Evolutionary conservation across 2,113 vertebrate species (phyloP), one percentile per base, ranked within the genome.

Genomic region (Myrmophylax atrothorax): DNA sequence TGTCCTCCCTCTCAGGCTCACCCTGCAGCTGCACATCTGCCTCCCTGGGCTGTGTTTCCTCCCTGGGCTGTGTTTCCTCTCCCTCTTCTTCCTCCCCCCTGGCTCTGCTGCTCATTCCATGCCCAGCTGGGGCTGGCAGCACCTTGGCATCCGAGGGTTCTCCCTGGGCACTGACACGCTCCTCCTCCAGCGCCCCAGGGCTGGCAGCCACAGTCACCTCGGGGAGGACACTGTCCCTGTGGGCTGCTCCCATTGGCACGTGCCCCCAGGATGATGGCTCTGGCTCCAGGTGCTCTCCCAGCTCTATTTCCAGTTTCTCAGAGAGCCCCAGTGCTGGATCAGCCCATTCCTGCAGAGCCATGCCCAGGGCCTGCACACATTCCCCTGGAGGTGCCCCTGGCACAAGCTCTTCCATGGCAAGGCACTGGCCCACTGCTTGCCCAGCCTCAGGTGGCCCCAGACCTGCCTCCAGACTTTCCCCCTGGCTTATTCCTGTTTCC

Each of bases 281-380:
- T 38, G 52, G 52, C 59, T 95, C 44, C 55, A 24, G 62, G 6
- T 0, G 14, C 83, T 87, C 50, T 67, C 80, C 60, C 4, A 33
- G 68, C 40, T 66, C 33, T n/a, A 28, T 22, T 37, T 58, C 37
- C 25, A 23, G 64, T 31, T 58, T 11, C 22, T 24, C 3, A 2
- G 92, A 49, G 72, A 67, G 18, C 53, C 23, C 40, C 0, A 0
- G 0, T 3, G 16, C 9, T 0, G 3, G 63, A 0, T 19, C 44
- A 66, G 64, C 35, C 87, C 14, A 3, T 69, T 64, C 28, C n/a
- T 56, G 64, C 55, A 25, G 53, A 1, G 6, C 68, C 1, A 0
- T 1, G 1, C 8, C 29, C 5, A 0, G 35, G 19, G 3, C 24
- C 38, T 46, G 66, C 2, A 1, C 12, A 5, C 1, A 0, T 8